These are phyloP conservation scores for Brachionus manjavacas DNA, from an alignment of 1,140 invertebrate species.

Conservation along the genomic window DNA sequence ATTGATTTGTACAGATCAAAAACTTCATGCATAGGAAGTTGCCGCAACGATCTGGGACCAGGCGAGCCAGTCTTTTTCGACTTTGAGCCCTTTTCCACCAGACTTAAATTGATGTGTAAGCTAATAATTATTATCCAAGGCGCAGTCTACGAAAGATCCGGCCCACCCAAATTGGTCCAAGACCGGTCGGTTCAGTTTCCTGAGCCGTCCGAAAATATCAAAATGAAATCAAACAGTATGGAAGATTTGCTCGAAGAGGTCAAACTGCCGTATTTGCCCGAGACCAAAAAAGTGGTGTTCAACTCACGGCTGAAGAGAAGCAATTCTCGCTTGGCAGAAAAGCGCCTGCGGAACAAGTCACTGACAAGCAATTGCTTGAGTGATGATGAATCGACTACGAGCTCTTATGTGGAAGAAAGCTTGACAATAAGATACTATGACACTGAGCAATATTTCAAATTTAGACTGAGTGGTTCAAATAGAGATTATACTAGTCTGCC, in stretches of 20 bases:
- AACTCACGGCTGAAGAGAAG: background rate
- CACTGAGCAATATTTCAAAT: slow-evolving; percentile 31
- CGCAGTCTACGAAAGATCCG: background rate
- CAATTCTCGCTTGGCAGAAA: slow-evolving; percentile 5
- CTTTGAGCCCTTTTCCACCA: slow-evolving; percentile 3
- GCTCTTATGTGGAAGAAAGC: background rate
- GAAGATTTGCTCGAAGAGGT: background rate
- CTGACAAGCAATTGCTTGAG: slow-evolving; percentile 2
- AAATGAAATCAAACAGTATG: slow-evolving; percentile 16
- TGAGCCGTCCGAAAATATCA: background rate
- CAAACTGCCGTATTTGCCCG: background rate
- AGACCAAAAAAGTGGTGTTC: background rate
- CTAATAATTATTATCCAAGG: slow-evolving; percentile 35
- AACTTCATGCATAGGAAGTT: background rate
- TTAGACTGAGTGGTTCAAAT: background rate
- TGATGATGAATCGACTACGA: background rate
- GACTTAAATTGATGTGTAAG: slow-evolving; percentile 40
- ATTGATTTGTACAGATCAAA: slow-evolving; percentile 2
- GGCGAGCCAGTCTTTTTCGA: slow-evolving; percentile 19
- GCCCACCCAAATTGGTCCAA: slow-evolving; percentile 27
- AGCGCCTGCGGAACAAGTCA: background rate
- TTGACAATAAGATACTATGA: background rate
- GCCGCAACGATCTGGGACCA: background rate
- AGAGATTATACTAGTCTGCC: slow-evolving; percentile 34
- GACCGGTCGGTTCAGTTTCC: slow-evolving; percentile 27